Conservation (phyloP, 2,113 vertebrate genomes). For the Perognathus longimembris region DNA sequence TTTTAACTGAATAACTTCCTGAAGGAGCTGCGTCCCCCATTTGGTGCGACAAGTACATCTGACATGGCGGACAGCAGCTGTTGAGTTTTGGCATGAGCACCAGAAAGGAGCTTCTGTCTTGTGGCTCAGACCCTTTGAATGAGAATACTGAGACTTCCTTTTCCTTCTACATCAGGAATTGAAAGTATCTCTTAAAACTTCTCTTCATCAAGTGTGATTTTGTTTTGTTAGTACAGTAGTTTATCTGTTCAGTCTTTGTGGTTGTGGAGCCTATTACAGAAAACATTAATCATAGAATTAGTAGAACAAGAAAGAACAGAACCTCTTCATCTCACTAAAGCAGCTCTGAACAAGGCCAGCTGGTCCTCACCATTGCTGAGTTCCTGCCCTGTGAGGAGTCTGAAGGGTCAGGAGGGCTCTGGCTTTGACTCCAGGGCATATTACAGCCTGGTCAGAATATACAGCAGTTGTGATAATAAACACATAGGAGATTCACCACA, state of each 20-base stretch:
- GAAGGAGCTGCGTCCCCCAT: background rate
- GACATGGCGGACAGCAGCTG: background rate
- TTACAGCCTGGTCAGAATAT: background rate
- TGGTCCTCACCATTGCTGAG: background rate
- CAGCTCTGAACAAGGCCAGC: background rate
- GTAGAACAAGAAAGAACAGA: background rate
- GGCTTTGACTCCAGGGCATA: background rate
- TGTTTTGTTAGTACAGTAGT: background rate
- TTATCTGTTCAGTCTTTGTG: background rate
- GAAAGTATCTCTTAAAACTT: background rate
- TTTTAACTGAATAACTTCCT: slow-evolving; percentile 42
- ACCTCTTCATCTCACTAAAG: background rate
- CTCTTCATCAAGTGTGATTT: slow-evolving; percentile 19
- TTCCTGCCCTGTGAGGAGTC: background rate
- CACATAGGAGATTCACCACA: background rate
- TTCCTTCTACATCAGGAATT: background rate
- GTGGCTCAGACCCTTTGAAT: background rate
- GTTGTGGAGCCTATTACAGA: background rate
- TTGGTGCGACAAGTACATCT: background rate
- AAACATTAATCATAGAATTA: slow-evolving; percentile 25
- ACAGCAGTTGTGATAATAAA: background rate
- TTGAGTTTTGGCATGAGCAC: background rate
- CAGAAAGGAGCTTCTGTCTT: background rate
- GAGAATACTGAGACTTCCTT: background rate
- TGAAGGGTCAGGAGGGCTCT: background rate